Conservation (phyloP, 2,113 vertebrate species). For the Parus major region DNA sequence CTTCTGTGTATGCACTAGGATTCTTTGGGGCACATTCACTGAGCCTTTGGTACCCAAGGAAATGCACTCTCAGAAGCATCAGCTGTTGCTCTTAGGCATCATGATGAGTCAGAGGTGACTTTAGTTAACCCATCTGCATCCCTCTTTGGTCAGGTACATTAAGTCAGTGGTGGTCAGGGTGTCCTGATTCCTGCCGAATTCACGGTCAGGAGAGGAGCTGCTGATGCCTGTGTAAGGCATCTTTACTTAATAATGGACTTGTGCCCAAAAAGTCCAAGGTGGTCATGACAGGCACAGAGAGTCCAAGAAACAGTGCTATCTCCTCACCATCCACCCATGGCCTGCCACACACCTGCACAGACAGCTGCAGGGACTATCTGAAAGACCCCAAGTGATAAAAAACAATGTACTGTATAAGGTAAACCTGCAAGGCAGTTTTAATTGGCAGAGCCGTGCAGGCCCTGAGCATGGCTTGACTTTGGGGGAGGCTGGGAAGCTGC, state of each 20-base stretch:
- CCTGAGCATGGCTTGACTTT: not conserved
- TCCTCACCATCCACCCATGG: not conserved
- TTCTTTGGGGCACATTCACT: not conserved
- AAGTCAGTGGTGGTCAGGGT: not conserved
- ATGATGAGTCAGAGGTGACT: not conserved
- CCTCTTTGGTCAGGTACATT: not conserved
- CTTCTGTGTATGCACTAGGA: not conserved
- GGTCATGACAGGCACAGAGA: not conserved
- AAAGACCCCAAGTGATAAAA: not conserved
- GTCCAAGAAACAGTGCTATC: not conserved
- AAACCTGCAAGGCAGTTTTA: not conserved
- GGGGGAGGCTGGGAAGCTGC: not conserved
- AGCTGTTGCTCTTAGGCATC: not conserved
- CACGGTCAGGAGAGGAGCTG: not conserved
- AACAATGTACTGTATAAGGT: not conserved
- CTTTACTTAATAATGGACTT: not conserved
- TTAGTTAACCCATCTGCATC: not conserved
- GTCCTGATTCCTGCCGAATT: not conserved
- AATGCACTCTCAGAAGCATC: not conserved
- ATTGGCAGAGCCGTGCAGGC: not conserved
- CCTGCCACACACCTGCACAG: rapidly evolving
- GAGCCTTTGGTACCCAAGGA: not conserved
- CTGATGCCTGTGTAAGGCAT: not conserved
- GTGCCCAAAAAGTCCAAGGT: not conserved
- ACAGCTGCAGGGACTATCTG: not conserved